A percentile compares a stretch with the other conserved stretches of the same genome.
Evolutionary conservation across 1,140 invertebrate genomes (phyloP).

Genomic region (Lucilia cuprina): DNA sequence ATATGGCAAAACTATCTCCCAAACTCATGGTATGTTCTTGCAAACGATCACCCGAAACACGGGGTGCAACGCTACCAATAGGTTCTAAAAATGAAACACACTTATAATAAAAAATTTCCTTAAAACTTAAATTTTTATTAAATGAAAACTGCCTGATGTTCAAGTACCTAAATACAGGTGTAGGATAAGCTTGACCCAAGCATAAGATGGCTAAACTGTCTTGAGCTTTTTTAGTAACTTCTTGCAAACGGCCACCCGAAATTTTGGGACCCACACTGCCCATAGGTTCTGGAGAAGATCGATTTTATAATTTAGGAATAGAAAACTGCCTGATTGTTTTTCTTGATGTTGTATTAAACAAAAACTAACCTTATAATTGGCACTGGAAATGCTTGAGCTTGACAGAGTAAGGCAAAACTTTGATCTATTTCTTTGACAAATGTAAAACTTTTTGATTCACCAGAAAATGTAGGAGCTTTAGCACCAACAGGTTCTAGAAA

Average conservation of each 20-base stretch:
- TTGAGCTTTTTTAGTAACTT: conserved; percentile 53
- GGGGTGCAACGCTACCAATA: conserved; percentile 72
- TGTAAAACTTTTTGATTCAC: conserved; percentile 63
- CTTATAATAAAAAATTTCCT: not conserved
- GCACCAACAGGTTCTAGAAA: conserved; percentile 72
- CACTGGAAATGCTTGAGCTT: conserved; percentile 70
- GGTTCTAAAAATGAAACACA: conserved; percentile 66
- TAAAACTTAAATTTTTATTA: not conserved
- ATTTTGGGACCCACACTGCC: conserved; percentile 72
- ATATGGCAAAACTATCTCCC: conserved; percentile 64
- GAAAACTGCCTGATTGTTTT: conserved; percentile 37
- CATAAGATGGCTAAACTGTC: conserved; percentile 66
- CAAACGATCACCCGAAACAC: conserved; percentile 68
- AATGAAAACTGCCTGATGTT: not conserved
- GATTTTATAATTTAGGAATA: not conserved
- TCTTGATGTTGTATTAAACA: not conserved
- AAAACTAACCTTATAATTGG: conserved; percentile 61
- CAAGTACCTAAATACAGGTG: conserved; percentile 65
- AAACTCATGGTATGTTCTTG: conserved; percentile 63
- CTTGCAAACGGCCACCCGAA: conserved; percentile 55
- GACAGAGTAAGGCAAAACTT: conserved; percentile 75
- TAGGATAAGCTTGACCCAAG: conserved; percentile 67
- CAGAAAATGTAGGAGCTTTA: conserved; percentile 70
- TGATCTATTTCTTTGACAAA: conserved; percentile 73
- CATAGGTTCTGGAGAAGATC: conserved; percentile 67